These are phyloP conservation scores for Solenopsis fugax DNA, from an alignment of 1,140 invertebrate species.

Conservation along the genomic window DNA sequence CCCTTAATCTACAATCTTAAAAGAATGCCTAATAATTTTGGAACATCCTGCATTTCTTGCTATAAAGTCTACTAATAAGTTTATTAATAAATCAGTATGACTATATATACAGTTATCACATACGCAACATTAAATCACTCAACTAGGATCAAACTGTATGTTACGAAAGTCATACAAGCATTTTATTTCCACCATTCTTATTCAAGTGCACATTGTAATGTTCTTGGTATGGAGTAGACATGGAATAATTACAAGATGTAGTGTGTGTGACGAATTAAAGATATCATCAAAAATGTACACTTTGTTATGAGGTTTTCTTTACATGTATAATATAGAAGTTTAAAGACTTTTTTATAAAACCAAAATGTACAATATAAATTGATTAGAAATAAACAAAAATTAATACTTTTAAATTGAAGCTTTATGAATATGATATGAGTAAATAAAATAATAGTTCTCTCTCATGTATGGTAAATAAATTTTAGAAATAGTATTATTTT, in stretches of 20 bases:
- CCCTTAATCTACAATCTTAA: not conserved
- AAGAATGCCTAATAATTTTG: not conserved
- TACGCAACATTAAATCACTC: slow-evolving; percentile 34
- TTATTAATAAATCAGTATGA: slow-evolving; percentile 54
- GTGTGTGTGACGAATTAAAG: slow-evolving; percentile 35
- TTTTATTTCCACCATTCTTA: slow-evolving; percentile 66
- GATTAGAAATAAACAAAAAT: slow-evolving; percentile 42
- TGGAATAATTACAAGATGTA: slow-evolving; percentile 63
- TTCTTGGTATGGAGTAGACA: slow-evolving; percentile 25
- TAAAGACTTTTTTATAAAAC: slow-evolving; percentile 21
- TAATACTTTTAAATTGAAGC: slow-evolving; percentile 30
- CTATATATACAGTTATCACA: slow-evolving; percentile 44
- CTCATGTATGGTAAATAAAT: slow-evolving; percentile 7
- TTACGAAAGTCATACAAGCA: slow-evolving; percentile 54
- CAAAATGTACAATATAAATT: slow-evolving; percentile 25
- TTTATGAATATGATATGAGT: slow-evolving; percentile 71
- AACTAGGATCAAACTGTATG: slow-evolving; percentile 26
- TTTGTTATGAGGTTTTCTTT: slow-evolving; percentile 45
- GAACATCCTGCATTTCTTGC: not conserved
- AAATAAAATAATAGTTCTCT: slow-evolving; percentile 2
- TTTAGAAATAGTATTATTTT: not conserved
- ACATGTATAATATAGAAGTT: slow-evolving; percentile 40
- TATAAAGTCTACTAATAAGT: slow-evolving; percentile 28
- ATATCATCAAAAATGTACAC: slow-evolving; percentile 53
- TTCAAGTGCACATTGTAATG: slow-evolving; percentile 58